Evolutionary conservation across 2,888 invertebrate genomes (phyloP).

Genomic region (Drosophila lacicola): DNA sequence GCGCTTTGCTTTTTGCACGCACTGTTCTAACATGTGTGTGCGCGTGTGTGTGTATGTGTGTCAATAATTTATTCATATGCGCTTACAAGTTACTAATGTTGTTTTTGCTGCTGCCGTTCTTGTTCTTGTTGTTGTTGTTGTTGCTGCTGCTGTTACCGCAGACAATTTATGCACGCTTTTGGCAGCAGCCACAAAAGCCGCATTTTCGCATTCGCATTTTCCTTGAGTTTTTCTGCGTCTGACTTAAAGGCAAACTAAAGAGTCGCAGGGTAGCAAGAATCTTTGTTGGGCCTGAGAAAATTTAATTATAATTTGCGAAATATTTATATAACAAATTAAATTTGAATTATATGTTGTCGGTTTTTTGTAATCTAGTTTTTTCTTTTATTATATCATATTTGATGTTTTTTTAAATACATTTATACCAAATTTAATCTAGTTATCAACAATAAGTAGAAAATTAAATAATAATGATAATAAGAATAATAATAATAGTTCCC

Average conservation of each 20-base stretch:
- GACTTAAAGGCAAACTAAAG: constrained; percentile 50
- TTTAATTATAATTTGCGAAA: background rate
- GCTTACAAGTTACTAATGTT: constrained; percentile 84
- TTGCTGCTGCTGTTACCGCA: constrained; percentile 71
- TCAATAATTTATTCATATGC: constrained; percentile 85
- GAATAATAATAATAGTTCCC: too few relatives aligned
- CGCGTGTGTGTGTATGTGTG: constrained; percentile 39
- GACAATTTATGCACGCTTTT: constrained; percentile 84
- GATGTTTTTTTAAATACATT: too few relatives aligned
- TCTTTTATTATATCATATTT: too few relatives aligned
- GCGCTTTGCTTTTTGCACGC: constrained; percentile 73
- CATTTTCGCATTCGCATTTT: constrained; percentile 47
- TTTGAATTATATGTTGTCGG: background rate
- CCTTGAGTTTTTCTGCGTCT: constrained; percentile 41
- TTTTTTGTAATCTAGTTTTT: too few relatives aligned
- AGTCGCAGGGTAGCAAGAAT: background rate
- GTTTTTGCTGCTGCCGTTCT: constrained; percentile 38
- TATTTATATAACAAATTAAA: background rate
- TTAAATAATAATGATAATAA: too few relatives aligned
- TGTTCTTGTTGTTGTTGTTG: constrained; percentile 20
- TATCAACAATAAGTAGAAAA: too few relatives aligned
- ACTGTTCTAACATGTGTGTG: constrained; percentile 49
- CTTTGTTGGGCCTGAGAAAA: background rate
- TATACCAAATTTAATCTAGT: too few relatives aligned
- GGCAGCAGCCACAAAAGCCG: constrained; percentile 37